Conservation (phyloP, 23 tunicate genomes). For the Styela clava region DNA sequence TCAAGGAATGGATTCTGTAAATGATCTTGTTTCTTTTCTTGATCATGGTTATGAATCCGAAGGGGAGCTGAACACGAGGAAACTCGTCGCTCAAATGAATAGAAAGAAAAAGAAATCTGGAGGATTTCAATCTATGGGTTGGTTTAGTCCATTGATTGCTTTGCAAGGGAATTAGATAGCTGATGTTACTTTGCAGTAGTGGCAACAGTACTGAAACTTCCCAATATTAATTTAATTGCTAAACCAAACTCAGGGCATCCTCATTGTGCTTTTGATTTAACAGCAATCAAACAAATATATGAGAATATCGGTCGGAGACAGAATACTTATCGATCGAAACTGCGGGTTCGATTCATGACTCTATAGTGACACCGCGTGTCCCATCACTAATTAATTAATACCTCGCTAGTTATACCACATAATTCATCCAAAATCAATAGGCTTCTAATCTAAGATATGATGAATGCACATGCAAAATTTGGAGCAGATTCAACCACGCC, state of each 20-base stretch:
- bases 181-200: background rate
- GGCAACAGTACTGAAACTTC: constrained; percentile 18
- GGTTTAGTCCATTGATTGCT: too few relatives aligned
- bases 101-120: constrained; percentile 93
- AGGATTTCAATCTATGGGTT: constrained; percentile 96
- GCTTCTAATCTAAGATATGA: too few relatives aligned
- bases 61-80: constrained; percentile 75
- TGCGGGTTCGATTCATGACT: too few relatives aligned
- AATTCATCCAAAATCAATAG: too few relatives aligned
- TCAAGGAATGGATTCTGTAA: constrained; percentile 22
- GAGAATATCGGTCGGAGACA: too few relatives aligned
- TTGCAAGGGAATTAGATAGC: constrained; percentile 24
- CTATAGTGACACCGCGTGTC: too few relatives aligned
- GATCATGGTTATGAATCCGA: constrained; percentile 90
- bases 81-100: constrained; percentile 75
- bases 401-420: too few relatives aligned
- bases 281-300: background rate
- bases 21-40: constrained; percentile 53
- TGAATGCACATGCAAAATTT: too few relatives aligned
- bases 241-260: background rate
- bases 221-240: background rate
- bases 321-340: too few relatives aligned
- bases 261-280: background rate
- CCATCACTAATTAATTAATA: too few relatives aligned
- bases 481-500: too few relatives aligned